Evolutionary conservation across 1,140 invertebrate genomes (phyloP).

Genomic region (Tetramorium alpestre): DNA sequence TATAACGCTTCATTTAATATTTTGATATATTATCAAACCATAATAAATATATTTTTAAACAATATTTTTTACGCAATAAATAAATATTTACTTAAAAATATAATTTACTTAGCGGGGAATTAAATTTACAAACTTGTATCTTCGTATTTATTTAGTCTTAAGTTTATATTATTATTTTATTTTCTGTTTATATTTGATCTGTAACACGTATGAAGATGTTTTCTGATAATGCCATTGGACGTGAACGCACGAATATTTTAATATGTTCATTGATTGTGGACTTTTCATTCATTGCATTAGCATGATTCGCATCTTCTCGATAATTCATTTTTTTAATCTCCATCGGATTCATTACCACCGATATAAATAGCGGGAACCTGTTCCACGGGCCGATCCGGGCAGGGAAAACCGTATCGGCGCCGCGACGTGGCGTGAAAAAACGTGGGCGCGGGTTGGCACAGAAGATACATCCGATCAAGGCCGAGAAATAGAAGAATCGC

Average conservation of each 20-base stretch:
- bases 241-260: background rate
- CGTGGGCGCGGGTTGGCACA: background rate
- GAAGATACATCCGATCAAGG: conserved; percentile 38
- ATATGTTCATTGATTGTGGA: background rate
- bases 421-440: conserved; percentile 33
- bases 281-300: conserved; percentile 6
- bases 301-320: background rate
- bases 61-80: background rate
- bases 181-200: background rate
- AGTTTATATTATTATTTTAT: background rate
- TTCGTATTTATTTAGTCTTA: background rate
- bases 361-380: conserved; percentile 58
- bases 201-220: background rate
- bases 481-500: conserved; percentile 34
- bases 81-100: background rate
- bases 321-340: conserved; percentile 18
- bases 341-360: conserved; percentile 25
- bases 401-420: conserved; percentile 43
- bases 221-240: background rate
- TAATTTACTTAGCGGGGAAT: background rate
- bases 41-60: background rate
- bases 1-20: background rate
- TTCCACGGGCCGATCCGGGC: background rate
- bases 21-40: background rate
- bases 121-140: background rate